Percentiles rank a stretch among this genome's conserved stretches.
phyloP scores from a whole-genome alignment of 1,140 invertebrate genomes.

The Zaprionus taronus region DNA sequence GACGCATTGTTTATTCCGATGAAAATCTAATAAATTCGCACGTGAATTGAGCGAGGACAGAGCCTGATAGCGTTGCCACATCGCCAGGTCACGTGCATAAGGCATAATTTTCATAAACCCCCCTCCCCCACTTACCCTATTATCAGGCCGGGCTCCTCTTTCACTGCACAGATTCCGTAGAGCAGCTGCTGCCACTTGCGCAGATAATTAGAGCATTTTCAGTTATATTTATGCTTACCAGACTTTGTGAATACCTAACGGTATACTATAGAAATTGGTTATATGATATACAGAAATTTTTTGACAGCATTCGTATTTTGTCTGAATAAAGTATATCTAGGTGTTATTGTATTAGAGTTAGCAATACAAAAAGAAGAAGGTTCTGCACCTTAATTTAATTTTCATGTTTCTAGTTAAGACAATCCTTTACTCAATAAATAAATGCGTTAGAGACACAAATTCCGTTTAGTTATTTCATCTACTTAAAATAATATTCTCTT shows the following conservation, averaged over 20 bases:
- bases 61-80: background rate
- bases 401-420: no score
- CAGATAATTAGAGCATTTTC: slow-evolving; percentile 55
- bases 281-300: background rate
- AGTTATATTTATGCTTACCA: background rate
- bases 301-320: no score
- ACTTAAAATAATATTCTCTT: background rate
- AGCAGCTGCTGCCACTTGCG: slow-evolving; percentile 62
- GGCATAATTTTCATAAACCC: slow-evolving; percentile 60
- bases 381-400: no score
- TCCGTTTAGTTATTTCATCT: no score
- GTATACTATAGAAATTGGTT: background rate
- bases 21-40: slow-evolving; percentile 77
- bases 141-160: background rate
- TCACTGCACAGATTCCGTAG: background rate
- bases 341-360: no score
- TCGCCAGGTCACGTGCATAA: slow-evolving; percentile 60
- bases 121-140: background rate
- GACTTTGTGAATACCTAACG: background rate
- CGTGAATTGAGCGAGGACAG: slow-evolving; percentile 48
- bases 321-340: no score
- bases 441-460: no score
- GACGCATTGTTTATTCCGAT: slow-evolving; percentile 73
- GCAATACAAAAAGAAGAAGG: no score
- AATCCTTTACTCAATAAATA: background rate